Evolutionary conservation across 64 coral and sea anemone species (phyloP).

Genomic region (Actinia tenebrosa): DNA sequence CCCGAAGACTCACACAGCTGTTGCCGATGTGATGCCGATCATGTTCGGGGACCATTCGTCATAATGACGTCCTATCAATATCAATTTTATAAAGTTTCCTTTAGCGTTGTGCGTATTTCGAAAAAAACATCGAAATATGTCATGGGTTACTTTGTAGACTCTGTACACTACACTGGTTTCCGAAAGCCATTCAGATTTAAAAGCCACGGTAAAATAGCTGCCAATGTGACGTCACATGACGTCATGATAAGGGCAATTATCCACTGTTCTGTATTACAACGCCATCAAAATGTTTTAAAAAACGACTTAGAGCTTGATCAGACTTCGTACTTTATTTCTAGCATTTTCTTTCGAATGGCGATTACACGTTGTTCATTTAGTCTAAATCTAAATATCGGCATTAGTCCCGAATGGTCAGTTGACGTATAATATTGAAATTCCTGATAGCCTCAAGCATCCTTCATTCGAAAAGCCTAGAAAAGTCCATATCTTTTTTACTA

Average conservation of each 20-base stretch:
- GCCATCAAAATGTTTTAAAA: not conserved
- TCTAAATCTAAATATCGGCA: not conserved
- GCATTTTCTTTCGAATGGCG: not conserved
- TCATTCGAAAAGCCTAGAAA: not conserved
- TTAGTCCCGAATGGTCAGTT: not conserved
- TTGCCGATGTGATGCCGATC: not conserved
- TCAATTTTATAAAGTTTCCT: not conserved
- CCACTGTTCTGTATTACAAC: not conserved
- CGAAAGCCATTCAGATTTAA: not conserved
- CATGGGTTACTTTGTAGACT: not conserved
- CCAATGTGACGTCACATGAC: not conserved
- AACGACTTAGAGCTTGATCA: not conserved
- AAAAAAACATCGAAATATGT: not conserved
- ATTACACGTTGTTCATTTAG: not conserved
- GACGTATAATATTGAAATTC: not conserved
- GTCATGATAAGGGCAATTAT: not conserved
- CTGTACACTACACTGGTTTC: not conserved
- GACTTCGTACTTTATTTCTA: not conserved
- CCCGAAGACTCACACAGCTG: too few species aligned
- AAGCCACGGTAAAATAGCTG: not conserved
- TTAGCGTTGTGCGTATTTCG: not conserved
- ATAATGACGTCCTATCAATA: not conserved
- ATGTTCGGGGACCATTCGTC: not conserved
- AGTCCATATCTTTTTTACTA: not conserved
- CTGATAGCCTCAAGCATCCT: not conserved